These are phyloP conservation scores for Epinotia nisella DNA, from an alignment of 2,888 invertebrate species.

Conservation along the genomic window DNA sequence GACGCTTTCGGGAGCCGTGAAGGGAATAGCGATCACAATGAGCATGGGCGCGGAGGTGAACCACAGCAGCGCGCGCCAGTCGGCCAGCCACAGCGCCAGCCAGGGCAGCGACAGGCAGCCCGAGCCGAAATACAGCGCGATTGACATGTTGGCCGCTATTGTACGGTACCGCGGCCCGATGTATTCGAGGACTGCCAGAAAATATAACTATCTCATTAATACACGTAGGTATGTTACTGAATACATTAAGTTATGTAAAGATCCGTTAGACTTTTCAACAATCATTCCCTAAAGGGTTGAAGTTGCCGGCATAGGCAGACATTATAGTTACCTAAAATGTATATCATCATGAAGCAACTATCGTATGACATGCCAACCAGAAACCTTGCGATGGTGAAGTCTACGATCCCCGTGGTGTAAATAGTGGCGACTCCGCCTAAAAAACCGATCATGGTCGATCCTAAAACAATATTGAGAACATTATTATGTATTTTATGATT, in stretches of 20 bases:
- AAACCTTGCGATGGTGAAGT: conserved; percentile 90
- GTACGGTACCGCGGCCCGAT: conserved; percentile 79
- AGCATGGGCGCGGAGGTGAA: conserved; percentile 74
- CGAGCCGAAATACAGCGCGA: conserved; percentile 77
- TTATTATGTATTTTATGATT: not conserved
- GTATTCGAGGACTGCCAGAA: conserved; percentile 54
- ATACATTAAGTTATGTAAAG: not conserved
- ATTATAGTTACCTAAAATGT: conserved; percentile 89
- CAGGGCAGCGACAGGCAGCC: conserved; percentile 78
- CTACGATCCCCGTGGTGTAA: conserved; percentile 87
- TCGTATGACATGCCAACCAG: conserved; percentile 93
- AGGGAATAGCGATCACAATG: conserved; percentile 65
- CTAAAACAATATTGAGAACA: conserved; percentile 54
- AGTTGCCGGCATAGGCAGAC: not conserved
- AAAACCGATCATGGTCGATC: conserved; percentile 88
- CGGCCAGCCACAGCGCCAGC: conserved; percentile 74
- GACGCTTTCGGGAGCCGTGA: conserved; percentile 77
- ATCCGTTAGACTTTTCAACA: too few species aligned
- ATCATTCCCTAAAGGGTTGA: too few species aligned
- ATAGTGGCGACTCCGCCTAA: conserved; percentile 87
- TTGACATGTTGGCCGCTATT: conserved; percentile 80
- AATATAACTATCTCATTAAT: not conserved
- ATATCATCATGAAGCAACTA: conserved; percentile 93
- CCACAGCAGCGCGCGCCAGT: conserved; percentile 76
- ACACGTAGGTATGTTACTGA: not conserved